Evolutionary conservation across 2,888 invertebrate species (phyloP), one percentile per base, ranked within the genome.

Genomic region (Xestoiulus laeticollis): DNA sequence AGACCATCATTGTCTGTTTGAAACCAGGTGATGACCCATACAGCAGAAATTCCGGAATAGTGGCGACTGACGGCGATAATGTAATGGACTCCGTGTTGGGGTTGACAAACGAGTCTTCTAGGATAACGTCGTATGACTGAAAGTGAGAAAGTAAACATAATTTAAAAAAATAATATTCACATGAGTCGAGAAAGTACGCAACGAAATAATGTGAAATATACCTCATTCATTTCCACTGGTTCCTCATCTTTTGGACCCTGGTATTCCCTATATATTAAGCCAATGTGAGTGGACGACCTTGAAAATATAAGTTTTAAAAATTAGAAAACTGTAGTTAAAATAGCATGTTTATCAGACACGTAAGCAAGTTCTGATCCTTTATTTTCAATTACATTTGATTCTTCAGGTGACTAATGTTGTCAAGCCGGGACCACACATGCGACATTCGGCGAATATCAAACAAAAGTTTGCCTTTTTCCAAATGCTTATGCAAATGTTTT

Each of bases 261-360:
- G 90, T 94, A 94, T 87, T 93, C 92, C 85, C 93, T 91, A 90
- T 94, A 94, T 86, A 93, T 90, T 19, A 93, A 91, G 53, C 89
- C 14, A 4, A 82, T 82, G 8, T 32, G 22, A 26, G 26, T 82
- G 14, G 82, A 82, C n/a, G 82, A 82, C 32, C 82, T 82, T 30
- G 32, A 82, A 48, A 12, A 48, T 48, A 19, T 19, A 48, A 14
- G 48, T 48, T 12, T 48, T 38, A 22, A 82, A 82, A 82, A 82
- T 82, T 30, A 82, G n/a, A 12, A n/a, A 48, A 48, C 3, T 12
- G 48, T 48, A 10, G 43, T 43, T 43, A 10, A 43, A 43, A 5
- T 43, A 10, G 43, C 43, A n/a, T n/a, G n/a, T n/a, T n/a, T n/a
- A n/a, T n/a, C n/a, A n/a, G n/a, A n/a, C n/a, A n/a, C n/a, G n/a